Base-by-base conservation (phyloP, 35 echinoderm and acorn worm genomes). In the Stichopus chloronotus region DNA sequence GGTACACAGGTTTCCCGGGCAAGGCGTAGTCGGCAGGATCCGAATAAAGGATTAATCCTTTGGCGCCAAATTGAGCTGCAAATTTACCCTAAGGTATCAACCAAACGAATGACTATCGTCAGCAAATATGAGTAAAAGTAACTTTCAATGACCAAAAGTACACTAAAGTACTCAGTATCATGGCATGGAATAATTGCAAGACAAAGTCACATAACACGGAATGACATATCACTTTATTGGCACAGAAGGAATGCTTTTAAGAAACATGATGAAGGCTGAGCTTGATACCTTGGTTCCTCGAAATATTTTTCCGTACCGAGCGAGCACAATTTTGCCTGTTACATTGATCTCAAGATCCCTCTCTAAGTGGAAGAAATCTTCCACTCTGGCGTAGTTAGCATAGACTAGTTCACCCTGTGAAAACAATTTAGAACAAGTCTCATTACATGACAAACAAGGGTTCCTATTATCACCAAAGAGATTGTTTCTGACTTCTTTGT, bases 391-490 rank as follows among this genome's bases (percentile, higher is more conserved):
- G 76, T 97, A 97, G 81, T 97, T 97, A 17, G 86, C 96, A 76
- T 97, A 97, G 30, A 97, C 96, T 52, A 97, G 87, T 79, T 97
- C 93, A 16, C 96, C 94, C 96, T 97, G 22, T 16, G 0, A 25
- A 59, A 88, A 21, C 6, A 53, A 53, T 25, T 25, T 25, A 80
- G 11, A 4, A 80, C 52, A 8, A 94, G 78, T 16, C 83, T 55
- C 63, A 65, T 60, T 54, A 54, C 8, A 24, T 17, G 52, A 59
- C 63, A 52, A 92, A 58, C 56, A 81, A 19, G 4, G 2, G 16
- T 5, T 79, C 43, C 24, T 53, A 30, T 25, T 14, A 10, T 22
- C 11, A 7, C 23, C 22, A 81, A 9, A 12, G 23, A 24, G 11
- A 7, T 19, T 21, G 13, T 8, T 81, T 81, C 23, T 17, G 22